Conservation (phyloP, 2,113 vertebrate species). For the Pipra filicauda region DNA sequence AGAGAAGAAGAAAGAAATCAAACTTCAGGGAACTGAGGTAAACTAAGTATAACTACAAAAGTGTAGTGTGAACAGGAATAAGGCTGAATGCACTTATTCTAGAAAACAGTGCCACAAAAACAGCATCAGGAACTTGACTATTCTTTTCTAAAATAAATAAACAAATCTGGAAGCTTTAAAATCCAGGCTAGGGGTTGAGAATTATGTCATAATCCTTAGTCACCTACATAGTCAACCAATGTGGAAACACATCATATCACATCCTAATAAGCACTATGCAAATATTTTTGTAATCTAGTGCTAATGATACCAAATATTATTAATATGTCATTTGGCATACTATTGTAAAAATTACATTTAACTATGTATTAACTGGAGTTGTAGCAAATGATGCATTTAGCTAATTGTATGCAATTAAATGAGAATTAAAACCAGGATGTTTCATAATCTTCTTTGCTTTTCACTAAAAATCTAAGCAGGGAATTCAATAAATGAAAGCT, state of each 20-base stretch:
- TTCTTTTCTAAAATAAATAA: neutral
- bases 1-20: neutral
- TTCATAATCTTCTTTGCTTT: conserved; percentile 62
- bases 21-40: neutral
- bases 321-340: conserved; percentile 36
- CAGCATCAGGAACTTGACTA: neutral
- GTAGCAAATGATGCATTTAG: conserved; percentile 60
- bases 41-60: neutral
- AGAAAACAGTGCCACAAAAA: neutral
- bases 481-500: conserved; percentile 57
- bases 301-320: conserved; percentile 51
- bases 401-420: conserved; percentile 61
- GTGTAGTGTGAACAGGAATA: neutral
- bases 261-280: conserved; percentile 30
- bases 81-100: neutral
- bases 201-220: neutral
- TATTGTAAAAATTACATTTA: conserved; percentile 59
- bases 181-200: neutral
- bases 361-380: conserved; percentile 35
- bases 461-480: conserved; percentile 42
- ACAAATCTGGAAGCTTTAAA: neutral
- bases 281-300: conserved; percentile 36
- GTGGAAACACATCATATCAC: neutral
- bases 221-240: neutral
- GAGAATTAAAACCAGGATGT: conserved; percentile 57